Percentiles rank a stretch among this genome's conserved stretches.
Conservation (phyloP, 1,140 invertebrate species). For the Ceratina australensis region DNA sequence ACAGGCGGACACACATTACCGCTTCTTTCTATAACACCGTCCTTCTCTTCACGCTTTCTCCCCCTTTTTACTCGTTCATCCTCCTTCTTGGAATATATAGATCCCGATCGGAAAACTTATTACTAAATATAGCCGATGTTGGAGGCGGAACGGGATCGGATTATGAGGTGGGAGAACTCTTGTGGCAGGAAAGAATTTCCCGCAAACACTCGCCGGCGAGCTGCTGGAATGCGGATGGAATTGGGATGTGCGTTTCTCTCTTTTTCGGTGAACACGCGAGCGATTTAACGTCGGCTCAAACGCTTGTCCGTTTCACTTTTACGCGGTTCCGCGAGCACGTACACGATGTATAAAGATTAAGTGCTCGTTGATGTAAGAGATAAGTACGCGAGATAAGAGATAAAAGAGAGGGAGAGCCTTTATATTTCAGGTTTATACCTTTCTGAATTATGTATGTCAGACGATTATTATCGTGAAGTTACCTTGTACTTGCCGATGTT, state of each 20-base stretch:
- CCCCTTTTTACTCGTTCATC: background rate
- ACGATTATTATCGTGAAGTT: constrained; percentile 61
- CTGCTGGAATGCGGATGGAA: background rate
- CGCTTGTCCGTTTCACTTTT: constrained; percentile 47
- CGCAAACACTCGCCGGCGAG: background rate
- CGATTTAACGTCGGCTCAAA: constrained; percentile 38
- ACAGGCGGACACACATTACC: background rate
- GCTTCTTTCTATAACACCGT: background rate
- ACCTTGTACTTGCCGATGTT: constrained; percentile 91
- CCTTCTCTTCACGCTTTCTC: constrained; percentile 1
- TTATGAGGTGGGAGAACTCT: background rate
- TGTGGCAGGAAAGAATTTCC: constrained; percentile 11
- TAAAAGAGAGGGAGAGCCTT: background rate
- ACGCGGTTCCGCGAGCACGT: constrained; percentile 16
- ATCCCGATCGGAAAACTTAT: constrained; percentile 51
- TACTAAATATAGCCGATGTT: constrained; percentile 44
- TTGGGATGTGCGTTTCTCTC: background rate
- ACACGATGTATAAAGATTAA: constrained; percentile 47
- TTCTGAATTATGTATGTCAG: too few species aligned
- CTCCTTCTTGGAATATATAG: constrained; percentile 32
- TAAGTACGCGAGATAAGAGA: background rate
- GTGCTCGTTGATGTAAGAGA: constrained; percentile 15
- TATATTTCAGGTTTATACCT: too few species aligned
- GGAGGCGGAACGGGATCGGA: constrained; percentile 10
- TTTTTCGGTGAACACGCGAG: background rate